Evolutionary conservation across 2,888 invertebrate species (phyloP), one percentile per base, ranked within the genome.

Genomic region (Agapostemon virescens): DNA sequence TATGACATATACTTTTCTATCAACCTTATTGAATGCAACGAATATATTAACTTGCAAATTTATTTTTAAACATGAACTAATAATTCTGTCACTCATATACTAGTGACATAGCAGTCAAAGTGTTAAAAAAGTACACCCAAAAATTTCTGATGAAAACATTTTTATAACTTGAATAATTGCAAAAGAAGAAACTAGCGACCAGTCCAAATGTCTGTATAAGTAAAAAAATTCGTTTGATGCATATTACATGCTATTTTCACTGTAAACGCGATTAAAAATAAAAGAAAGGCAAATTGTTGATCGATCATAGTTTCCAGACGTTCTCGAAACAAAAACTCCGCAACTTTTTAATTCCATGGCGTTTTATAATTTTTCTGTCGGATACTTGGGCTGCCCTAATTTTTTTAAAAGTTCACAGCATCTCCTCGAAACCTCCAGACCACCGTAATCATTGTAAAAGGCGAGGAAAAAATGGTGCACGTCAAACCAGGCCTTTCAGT

Each of bases 391-490:
- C n/a, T 33, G 70, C 11, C 36, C 45, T 23, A 49, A 73, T 81
- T 83, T 63, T 40, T 66, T 63, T 55, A 49, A 40, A 66, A 74
- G 77, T 76, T 23, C 45, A 45, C 74, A 52, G 69, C 49, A 20
- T 55, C 42, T 79, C 11, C 11, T 74, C n/a, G 61, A 33, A 67
- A 45, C 36, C 33, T 17, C 11, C 38, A 17, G 36, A 2, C 61
- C 42, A 72, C 23, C 52, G 61, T 78, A 72, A 80, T 70, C 79
- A 71, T 38, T 63, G 83, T 74, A 73, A 83, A 58, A 33, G 20
- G 20, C 13, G 4, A n/a, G 36, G 13, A 61, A 33, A 15, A 63
- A 38, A 66, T 20, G 40, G 42, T 23, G 38, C n/a, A 23, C 17
- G 38, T 23, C n/a, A 78, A 72, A 63, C 74, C 42, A 23, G 61